Evolutionary conservation across 2,797 vertebrate genomes (phyloP).

Genomic region (Danio tinwini): DNA sequence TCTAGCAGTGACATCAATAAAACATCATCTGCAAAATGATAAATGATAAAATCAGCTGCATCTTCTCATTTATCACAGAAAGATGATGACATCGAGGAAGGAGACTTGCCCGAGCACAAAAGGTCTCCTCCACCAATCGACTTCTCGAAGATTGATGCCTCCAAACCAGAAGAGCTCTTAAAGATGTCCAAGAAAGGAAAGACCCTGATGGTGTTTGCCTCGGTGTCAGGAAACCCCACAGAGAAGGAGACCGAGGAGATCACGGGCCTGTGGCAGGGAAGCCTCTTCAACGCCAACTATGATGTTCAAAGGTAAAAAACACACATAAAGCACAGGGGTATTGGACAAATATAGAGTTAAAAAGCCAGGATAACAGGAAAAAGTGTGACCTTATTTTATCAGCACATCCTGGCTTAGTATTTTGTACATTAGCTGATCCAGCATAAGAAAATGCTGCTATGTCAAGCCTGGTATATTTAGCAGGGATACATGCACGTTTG

Average conservation of each 20-base stretch:
- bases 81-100: conserved; percentile 96
- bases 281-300: conserved; percentile 97
- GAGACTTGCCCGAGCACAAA: conserved; percentile 93
- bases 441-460: no score
- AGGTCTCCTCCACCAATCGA: conserved; percentile 89
- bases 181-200: conserved; percentile 95
- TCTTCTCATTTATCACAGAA: conserved; percentile 71
- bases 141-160: conserved; percentile 89
- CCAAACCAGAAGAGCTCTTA: conserved; percentile 91
- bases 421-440: no score
- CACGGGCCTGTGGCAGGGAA: conserved; percentile 93
- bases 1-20: background rate
- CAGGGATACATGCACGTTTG: no score
- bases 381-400: no score
- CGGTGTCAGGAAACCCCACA: conserved; percentile 87
- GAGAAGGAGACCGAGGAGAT: conserved; percentile 97
- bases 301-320: conserved; percentile 88
- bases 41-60: no score
- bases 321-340: no score
- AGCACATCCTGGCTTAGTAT: no score
- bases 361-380: no score
- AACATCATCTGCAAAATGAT: no score
- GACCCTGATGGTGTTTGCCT: conserved; percentile 96
- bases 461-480: no score
- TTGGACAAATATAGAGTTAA: no score